These are phyloP conservation scores for Acanthurus leucopareius DNA, from an alignment of 2,797 vertebrate genomes.

Conservation along the genomic window DNA sequence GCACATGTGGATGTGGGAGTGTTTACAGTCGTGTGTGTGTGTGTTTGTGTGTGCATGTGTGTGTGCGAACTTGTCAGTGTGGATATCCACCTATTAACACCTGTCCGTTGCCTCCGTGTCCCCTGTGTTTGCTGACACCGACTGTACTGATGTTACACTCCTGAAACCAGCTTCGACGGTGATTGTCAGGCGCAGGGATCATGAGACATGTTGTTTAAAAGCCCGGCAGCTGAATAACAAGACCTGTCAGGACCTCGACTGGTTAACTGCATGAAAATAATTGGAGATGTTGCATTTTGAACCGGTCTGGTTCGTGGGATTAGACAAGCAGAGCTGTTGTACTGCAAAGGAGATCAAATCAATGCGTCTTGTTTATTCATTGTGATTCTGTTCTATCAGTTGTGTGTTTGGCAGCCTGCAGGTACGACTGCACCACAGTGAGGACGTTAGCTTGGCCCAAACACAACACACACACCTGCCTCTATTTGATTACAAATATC, in stretches of 20 bases:
- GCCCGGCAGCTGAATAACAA: constrained; percentile 3
- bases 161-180: constrained; percentile 32
- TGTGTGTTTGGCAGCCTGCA: constrained; percentile 6
- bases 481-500: constrained; percentile 9
- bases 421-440: constrained; percentile 20
- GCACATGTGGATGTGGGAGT: background rate
- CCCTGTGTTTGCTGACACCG: constrained; percentile 28
- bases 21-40: constrained; percentile 18
- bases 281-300: constrained; percentile 11
- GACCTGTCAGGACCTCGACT: background rate
- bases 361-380: constrained; percentile 45
- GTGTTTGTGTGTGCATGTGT: constrained; percentile 18
- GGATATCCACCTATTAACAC: constrained; percentile 36
- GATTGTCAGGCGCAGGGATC: constrained; percentile 28
- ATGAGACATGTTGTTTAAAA: constrained; percentile 6
- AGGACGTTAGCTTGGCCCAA: constrained; percentile 21
- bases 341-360: constrained; percentile 41
- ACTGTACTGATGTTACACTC: background rate
- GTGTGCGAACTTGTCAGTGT: constrained; percentile 29
- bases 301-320: background rate
- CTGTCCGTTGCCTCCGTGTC: constrained; percentile 18
- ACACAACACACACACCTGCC: constrained; percentile 18
- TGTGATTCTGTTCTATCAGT: constrained; percentile 35
- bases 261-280: constrained; percentile 16
- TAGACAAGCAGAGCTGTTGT: background rate